Evolutionary conservation across 2,113 vertebrate genomes (phyloP).

Genomic region (Lophochroa leadbeateri): DNA sequence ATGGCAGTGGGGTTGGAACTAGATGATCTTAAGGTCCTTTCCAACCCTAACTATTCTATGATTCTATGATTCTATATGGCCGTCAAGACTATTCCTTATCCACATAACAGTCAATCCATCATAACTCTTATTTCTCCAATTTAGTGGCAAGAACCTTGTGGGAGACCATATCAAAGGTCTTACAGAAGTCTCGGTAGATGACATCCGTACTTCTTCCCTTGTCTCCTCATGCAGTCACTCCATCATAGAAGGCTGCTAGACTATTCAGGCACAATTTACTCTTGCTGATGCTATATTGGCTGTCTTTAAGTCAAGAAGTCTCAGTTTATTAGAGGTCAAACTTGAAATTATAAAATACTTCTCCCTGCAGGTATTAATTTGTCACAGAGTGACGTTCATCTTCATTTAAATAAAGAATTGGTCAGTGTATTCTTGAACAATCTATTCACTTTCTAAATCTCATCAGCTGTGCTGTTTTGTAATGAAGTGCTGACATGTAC

Average conservation of each 20-base stretch:
- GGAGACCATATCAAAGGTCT: not conserved
- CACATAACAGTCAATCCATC: not conserved
- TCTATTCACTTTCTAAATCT: not conserved
- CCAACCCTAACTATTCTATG: too few species aligned
- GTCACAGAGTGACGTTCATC: not conserved
- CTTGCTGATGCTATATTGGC: not conserved
- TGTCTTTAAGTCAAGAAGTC: not conserved
- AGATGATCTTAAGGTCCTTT: too few species aligned
- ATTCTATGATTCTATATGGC: not conserved
- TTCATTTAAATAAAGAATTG: not conserved
- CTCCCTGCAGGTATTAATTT: not conserved
- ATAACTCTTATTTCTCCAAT: not conserved
- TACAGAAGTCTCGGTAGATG: not conserved
- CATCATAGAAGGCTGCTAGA: not conserved
- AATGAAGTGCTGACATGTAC: not conserved
- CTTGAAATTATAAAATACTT: not conserved
- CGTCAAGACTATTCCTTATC: not conserved
- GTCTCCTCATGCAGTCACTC: not conserved
- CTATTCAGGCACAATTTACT: not conserved
- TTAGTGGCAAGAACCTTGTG: not conserved
- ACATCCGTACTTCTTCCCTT: not conserved
- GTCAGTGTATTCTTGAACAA: not conserved
- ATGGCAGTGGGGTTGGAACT: too few species aligned
- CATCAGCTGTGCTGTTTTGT: not conserved
- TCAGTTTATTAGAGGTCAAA: not conserved